Percentiles rank a stretch among this genome's conserved stretches.
phyloP scores from a whole-genome alignment of 2,888 invertebrate genomes.

The Amphimallon solstitiale region DNA sequence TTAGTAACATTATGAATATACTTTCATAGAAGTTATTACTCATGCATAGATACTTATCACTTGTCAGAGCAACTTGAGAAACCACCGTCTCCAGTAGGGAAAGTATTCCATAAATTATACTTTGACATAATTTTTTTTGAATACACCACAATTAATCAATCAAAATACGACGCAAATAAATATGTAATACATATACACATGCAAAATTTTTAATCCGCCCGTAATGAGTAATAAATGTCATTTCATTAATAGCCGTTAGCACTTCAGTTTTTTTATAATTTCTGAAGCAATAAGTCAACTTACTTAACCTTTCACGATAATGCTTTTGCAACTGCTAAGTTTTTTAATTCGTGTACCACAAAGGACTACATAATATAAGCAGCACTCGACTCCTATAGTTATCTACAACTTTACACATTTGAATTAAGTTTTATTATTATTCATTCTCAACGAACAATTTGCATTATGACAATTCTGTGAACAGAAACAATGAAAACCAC shows the following conservation, averaged over 20 bases:
- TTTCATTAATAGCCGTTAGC: slow-evolving; percentile 22
- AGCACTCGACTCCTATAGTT: slow-evolving; percentile 9
- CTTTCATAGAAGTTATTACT: no score
- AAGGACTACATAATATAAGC: slow-evolving; percentile 9
- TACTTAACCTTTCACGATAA: slow-evolving; percentile 28
- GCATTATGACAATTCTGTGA: slow-evolving; percentile 25
- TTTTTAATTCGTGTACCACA: not conserved
- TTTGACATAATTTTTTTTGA: no score
- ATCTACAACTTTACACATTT: not conserved
- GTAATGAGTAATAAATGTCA: slow-evolving; percentile 31
- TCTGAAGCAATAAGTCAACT: slow-evolving; percentile 28
- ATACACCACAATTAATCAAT: no score
- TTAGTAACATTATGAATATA: no score
- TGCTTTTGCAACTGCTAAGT: slow-evolving; percentile 22
- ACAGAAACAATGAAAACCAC: slow-evolving; percentile 24
- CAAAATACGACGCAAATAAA: no score
- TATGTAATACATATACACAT: not conserved
- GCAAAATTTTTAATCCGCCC: slow-evolving; percentile 15
- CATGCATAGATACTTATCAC: no score
- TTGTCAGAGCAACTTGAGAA: no score
- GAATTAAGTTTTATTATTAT: slow-evolving; percentile 9
- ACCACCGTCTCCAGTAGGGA: no score
- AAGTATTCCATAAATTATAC: no score
- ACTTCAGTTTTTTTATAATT: slow-evolving; percentile 16
- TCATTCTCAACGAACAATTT: slow-evolving; percentile 2